Base-by-base conservation (phyloP, 2,113 vertebrate genomes). In the Dicaeum eximium region DNA sequence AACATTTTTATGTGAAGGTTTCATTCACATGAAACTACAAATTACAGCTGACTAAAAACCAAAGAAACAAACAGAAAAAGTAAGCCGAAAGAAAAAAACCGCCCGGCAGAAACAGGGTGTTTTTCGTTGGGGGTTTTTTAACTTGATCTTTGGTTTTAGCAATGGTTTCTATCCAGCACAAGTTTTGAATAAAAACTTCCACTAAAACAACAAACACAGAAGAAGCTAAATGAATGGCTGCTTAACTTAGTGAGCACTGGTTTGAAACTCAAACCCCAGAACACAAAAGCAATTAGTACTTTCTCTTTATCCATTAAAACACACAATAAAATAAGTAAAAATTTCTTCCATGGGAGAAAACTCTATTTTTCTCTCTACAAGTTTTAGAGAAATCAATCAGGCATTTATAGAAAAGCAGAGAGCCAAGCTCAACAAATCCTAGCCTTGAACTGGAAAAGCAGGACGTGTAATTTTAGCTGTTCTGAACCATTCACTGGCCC, bases 21-120 rank as follows among this genome's bases (percentile, higher is more conserved):
- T 93, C 21, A 50, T 3, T 11, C 23, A 47, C 23, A 47, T 10
- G 25, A 38, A 38, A 38, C 25, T 53, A 27, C 37, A 86, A 78
- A 28, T 54, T 67, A 75, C 4, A 90, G 48, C 9, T 81, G 20
- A 45, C 19, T 25, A 3, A 75, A 78, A 44, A n/a, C n/a, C n/a
- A n/a, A 13, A 35, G 27, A 35, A 40, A 42, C 12, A 42, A 44
- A 6, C 6, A 25, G 40, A 37, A 14, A 47, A 71, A 45, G 18
- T 4, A 83, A 45, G 11, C n/a, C 28, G 35, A 56, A 42, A 0
- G 6, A n/a, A 42, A 69, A 27, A 35, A 33, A 53, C 5, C 13
- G 23, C 20, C 3, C 7, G 64, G n/a, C n/a, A 64, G 42, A 73
- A 78, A 57, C 5, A 7, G 8, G 8, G 1, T 0, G 8, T 20